Percentiles rank a stretch among this genome's conserved stretches.
Evolutionary conservation across 2,113 vertebrate species (phyloP).

Genomic region (Onychostruthus taczanowskii): DNA sequence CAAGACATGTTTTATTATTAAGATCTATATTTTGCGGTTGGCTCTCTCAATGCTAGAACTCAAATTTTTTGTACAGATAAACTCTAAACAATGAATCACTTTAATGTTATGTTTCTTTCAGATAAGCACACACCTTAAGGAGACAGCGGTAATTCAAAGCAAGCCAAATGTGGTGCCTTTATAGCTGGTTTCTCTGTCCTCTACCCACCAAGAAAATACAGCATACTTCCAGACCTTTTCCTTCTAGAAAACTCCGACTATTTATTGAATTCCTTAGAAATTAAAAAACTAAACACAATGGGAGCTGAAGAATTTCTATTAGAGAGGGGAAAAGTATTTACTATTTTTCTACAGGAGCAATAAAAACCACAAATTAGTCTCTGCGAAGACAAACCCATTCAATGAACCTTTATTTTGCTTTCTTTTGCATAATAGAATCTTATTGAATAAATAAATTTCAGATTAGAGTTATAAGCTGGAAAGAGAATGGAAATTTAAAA

Average conservation of each 20-base stretch:
- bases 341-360: not conserved
- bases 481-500: not conserved
- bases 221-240: not conserved
- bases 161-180: not conserved
- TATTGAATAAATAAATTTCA: not conserved
- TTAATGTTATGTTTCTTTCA: not conserved
- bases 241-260: not conserved
- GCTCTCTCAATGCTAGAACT: not conserved
- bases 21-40: not conserved
- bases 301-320: not conserved
- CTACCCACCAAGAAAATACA: not conserved
- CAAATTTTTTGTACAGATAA: not conserved
- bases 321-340: fast-evolving
- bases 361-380: not conserved
- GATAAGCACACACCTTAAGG: not conserved
- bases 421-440: not conserved
- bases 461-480: not conserved
- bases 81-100: not conserved
- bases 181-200: not conserved
- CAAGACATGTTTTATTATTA: not conserved
- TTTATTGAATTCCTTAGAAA: not conserved
- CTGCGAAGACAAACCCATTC: not conserved
- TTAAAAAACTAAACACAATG: not conserved
- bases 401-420: not conserved
- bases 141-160: not conserved